Evolutionary conservation across 2,888 invertebrate genomes (phyloP), one percentile per base, ranked within the genome.

Genomic region (Cylloceria caligata): DNA sequence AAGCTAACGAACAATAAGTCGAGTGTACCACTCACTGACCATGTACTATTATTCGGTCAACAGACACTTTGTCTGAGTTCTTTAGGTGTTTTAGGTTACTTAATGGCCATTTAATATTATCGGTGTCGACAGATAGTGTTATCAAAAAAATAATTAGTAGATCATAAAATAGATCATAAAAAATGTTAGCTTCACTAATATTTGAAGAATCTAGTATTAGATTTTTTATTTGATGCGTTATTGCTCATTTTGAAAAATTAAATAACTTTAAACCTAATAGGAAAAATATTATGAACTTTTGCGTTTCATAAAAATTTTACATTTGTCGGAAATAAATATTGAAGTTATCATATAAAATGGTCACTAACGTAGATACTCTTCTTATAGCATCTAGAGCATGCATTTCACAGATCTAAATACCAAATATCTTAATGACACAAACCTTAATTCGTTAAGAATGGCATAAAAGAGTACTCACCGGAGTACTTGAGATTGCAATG

Each of bases 401-500:
- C 24, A 55, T 55, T 55, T n/a, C 30, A 5, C 27, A 11, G 1
- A n/a, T 3, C 42, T 27, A 45, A n/a, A 9, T 30, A 16, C 16
- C 30, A 7, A 27, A 16, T 16, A 24, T 16, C 16, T 30, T 6
- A 16, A 7, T 0, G 5, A 30, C 16, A 19, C 3, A 24, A 24
- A 42, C n/a, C 1, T 1, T 6, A 21, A 9, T 27, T 6, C 1
- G 11, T 30, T 1, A 36, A 65, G 39, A 42, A 9, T 36, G 9
- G n/a, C 5, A 57, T n/a, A 24, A 21, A 9, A 42, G 11, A 0
- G 47, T 19, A 88, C 92, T 91, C 83, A 92, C 92, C 92, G 72
- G 92, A 86, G 78, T 92, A 92, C 84, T 92, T 92, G 82, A 92
- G 88, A 81, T 92, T 92, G 88, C 91, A 89, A 85, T 91, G 89